Base-by-base conservation (phyloP, 92 coral and sea anemone genomes). In the Porites divaricata region DNA sequence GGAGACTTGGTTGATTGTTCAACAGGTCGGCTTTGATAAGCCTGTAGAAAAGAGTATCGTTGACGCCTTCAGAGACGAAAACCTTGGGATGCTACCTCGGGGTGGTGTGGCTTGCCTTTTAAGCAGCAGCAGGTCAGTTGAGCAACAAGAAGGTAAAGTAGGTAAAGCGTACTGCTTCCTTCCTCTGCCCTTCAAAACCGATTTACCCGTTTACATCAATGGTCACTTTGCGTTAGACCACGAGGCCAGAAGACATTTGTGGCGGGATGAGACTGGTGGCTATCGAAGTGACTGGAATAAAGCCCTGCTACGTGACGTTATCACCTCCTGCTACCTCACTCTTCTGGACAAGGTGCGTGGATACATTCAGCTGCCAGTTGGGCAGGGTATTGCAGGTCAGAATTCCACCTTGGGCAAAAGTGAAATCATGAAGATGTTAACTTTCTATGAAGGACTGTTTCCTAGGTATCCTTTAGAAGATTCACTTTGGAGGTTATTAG, bases 81-180 rank as follows among this genome's bases (percentile, higher is more conserved):
- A 85, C 5, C 87, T 93, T 49, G 94, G 95, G 49, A 85, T 93
- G 70, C 93, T 93, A 24, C 97, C 98, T 23, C 95, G 95, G 11
- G 98, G 97, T 21, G 98, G 98, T 19, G 90, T 91, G 17, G 98
- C 98, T n/a, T 83, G 87, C 64, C 83, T 79, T 25, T 22, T 95
- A 13, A 57, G 79, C 54, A 79, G 12, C 57, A 88, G 1, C 20
- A 26, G 9, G 9, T 1, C 24, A 76, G 23, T 2, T 0, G 9
- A 1, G 6, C 7, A 17, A 1, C 12, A 11, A 63, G 53, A 53
- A 14, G 78, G 6, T 14, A 35, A 35, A 2, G 41, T 7, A 52
- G 19, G 62, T 50, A 77, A 63, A 22, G 51, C 64, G 6, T 52
- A 72, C 52, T 74, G 67, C 28, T 79, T 79, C 22, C 84, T 79